Evolutionary conservation across 2,797 vertebrate genomes (phyloP).

Genomic region (Neomorphus geoffroyi): DNA sequence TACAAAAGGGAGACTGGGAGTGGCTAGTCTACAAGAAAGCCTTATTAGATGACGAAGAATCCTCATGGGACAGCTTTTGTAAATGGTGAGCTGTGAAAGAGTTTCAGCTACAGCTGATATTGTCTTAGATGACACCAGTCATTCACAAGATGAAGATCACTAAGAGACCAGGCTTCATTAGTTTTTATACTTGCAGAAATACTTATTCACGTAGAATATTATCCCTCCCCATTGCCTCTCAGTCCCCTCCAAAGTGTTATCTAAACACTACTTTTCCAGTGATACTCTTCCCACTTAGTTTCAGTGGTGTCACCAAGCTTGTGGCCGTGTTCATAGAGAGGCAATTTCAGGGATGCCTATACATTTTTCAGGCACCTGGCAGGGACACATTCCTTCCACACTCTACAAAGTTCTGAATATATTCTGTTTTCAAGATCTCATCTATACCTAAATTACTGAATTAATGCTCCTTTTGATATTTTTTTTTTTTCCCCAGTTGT

Average conservation of each 20-base stretch:
- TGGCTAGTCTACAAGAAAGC: not conserved
- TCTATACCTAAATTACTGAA: not conserved
- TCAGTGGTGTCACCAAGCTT: not conserved
- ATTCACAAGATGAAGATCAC: not conserved
- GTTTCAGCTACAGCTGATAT: not conserved
- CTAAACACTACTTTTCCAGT: not conserved
- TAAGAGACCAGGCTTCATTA: not conserved
- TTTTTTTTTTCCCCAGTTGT: not conserved
- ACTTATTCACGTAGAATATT: not conserved
- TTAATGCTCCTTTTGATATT: not conserved
- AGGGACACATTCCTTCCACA: not conserved
- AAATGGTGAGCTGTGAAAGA: not conserved
- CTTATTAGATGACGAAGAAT: not conserved
- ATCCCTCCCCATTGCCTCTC: not conserved
- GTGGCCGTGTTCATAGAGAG: not conserved
- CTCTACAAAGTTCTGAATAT: not conserved
- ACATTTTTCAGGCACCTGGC: not conserved
- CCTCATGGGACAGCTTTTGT: not conserved
- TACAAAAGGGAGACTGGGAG: not conserved
- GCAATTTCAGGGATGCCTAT: not conserved
- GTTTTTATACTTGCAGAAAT: not conserved
- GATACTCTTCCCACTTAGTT: not conserved
- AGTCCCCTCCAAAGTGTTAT: not conserved
- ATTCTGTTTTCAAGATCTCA: not conserved
- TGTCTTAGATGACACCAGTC: not conserved